Percentiles rank a stretch among this genome's conserved stretches.
phyloP scores from a whole-genome alignment of 2,888 invertebrate genomes.

The Cantharis rustica region DNA sequence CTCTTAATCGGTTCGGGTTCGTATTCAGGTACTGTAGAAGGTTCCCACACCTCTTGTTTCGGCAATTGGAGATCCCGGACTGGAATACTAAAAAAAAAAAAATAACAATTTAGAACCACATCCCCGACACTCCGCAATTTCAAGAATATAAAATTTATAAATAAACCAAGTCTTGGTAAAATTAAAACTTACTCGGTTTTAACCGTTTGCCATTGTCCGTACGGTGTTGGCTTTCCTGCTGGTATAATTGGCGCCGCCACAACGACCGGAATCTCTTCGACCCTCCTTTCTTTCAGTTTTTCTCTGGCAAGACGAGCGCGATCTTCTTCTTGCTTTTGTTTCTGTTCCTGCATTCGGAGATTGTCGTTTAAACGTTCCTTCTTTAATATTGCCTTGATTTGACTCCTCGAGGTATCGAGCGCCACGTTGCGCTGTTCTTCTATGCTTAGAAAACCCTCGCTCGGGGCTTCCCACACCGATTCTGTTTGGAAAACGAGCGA shows the following conservation, averaged over 20 bases:
- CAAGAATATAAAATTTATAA: too few relatives aligned
- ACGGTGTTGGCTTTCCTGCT: conserved; percentile 67
- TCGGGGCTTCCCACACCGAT: conserved; percentile 76
- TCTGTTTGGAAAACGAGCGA: conserved; percentile 56
- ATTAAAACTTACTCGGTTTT: conserved; percentile 60
- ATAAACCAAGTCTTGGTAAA: too few relatives aligned
- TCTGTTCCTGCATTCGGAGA: conserved; percentile 44
- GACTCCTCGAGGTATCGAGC: conserved; percentile 57
- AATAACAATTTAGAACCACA: background rate
- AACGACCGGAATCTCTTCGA: conserved; percentile 47
- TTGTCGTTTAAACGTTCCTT: conserved; percentile 33
- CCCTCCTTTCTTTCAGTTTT: conserved; percentile 54
- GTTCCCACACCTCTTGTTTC: conserved; percentile 50
- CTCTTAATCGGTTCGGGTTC: conserved; percentile 59
- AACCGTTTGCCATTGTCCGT: conserved; percentile 78
- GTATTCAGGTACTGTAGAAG: conserved; percentile 51
- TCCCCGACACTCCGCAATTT: too few relatives aligned
- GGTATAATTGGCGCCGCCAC: conserved; percentile 62
- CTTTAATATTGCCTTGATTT: conserved; percentile 50
- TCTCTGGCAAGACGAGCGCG: conserved; percentile 58
- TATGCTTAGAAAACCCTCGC: conserved; percentile 71
- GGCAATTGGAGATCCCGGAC: conserved; percentile 76
- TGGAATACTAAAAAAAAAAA: conserved; percentile 37
- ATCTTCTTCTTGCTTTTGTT: conserved; percentile 59
- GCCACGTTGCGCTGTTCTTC: conserved; percentile 65